These are phyloP conservation scores for Vidua macroura DNA, from an alignment of 2,113 vertebrate species.

Conservation along the genomic window DNA sequence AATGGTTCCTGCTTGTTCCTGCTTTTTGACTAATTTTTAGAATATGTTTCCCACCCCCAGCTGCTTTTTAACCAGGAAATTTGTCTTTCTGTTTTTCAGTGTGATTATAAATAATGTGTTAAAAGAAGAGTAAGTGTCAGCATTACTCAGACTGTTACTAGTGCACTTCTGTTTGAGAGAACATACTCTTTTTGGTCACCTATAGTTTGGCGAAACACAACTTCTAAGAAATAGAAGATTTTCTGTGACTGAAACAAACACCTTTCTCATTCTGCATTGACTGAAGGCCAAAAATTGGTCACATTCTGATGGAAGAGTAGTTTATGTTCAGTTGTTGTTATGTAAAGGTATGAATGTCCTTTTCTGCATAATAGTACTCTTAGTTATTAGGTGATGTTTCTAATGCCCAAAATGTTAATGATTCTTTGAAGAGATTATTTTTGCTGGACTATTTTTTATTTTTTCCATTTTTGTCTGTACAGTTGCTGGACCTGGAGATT, in stretches of 20 bases:
- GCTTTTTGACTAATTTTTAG: not conserved
- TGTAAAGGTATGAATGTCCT: not conserved
- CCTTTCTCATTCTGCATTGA: not conserved
- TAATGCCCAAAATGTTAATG: not conserved
- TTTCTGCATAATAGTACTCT: not conserved
- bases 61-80: not conserved
- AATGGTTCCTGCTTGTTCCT: not conserved
- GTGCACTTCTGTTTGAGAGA: not conserved
- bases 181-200: not conserved
- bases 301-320: not conserved
- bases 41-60: not conserved
- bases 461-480: not conserved
- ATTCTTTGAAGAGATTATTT: not conserved
- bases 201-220: not conserved
- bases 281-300: not conserved
- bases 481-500: not conserved
- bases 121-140: not conserved
- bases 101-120: not conserved
- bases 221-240: not conserved
- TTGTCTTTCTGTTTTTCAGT: not conserved
- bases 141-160: not conserved
- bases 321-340: not conserved
- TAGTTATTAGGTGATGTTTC: not conserved
- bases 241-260: not conserved
- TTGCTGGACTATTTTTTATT: not conserved